A percentile compares a stretch with the other conserved stretches of the same genome.
These are phyloP conservation scores for Podabrus alpinus DNA, from an alignment of 2,888 invertebrate species.

Conservation along the genomic window DNA sequence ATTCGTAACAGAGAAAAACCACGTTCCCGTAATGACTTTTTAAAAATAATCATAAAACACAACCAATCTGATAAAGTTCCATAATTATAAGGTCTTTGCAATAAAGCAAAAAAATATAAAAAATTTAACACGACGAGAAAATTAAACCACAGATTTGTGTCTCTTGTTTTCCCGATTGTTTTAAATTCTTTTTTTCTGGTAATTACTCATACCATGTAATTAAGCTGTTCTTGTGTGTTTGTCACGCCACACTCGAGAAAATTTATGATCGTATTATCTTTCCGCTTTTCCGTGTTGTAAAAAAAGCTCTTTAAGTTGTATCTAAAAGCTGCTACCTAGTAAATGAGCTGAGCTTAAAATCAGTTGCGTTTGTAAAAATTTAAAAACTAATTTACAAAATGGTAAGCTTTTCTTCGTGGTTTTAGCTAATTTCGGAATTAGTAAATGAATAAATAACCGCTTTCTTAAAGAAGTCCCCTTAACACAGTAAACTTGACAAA, in stretches of 20 bases:
- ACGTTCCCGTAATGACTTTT: background rate
- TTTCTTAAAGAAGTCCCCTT: no score
- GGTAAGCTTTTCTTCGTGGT: background rate
- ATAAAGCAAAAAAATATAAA: background rate
- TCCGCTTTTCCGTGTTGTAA: constrained; percentile 18
- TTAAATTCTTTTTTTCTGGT: constrained; percentile 21
- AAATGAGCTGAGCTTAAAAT: constrained; percentile 10
- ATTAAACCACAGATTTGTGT: constrained; percentile 2
- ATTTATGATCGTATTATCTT: constrained; percentile 27
- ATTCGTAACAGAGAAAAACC: background rate
- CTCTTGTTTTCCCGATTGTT: constrained; percentile 5
- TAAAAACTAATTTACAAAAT: background rate
- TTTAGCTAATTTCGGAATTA: background rate
- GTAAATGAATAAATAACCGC: no score
- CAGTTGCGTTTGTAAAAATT: background rate
- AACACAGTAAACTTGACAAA: no score
- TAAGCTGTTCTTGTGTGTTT: constrained; percentile 28
- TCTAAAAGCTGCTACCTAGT: constrained; percentile 8
- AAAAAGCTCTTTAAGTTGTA: constrained; percentile 16
- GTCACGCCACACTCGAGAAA: constrained; percentile 23
- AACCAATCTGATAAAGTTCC: background rate
- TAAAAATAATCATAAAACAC: background rate
- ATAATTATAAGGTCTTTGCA: background rate
- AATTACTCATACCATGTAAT: constrained; percentile 29
- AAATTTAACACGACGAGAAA: background rate